phyloP scores from a whole-genome alignment of 2,888 invertebrate genomes.

The Platerodrilus igneus region DNA sequence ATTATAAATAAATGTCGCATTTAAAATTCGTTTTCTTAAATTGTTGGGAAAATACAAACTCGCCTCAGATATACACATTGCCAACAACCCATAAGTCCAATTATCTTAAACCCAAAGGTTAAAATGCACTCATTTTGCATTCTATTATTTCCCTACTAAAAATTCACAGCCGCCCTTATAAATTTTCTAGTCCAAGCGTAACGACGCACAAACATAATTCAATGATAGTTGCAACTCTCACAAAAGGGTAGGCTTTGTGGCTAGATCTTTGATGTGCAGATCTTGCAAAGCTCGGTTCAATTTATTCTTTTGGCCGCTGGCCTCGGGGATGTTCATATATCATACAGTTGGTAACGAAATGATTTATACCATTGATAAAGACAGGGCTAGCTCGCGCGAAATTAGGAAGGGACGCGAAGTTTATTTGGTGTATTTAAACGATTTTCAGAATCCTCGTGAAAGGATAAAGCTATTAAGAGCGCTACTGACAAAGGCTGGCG shows the following conservation, averaged over 20 bases:
- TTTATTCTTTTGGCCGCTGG: slow-evolving; percentile 26
- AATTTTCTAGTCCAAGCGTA: too few species aligned
- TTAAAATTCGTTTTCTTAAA: too few species aligned
- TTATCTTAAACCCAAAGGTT: too few species aligned
- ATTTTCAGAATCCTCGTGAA: slow-evolving; percentile 1
- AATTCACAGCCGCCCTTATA: too few species aligned
- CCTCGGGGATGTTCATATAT: slow-evolving; percentile 22
- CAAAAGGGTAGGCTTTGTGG: slow-evolving; percentile 30
- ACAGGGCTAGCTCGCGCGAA: slow-evolving; percentile 5
- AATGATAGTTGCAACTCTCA: too few species aligned
- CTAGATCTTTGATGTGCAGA: slow-evolving; percentile 25
- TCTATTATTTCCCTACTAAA: too few species aligned
- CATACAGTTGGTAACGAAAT: slow-evolving; percentile 18
- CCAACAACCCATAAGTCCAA: too few species aligned
- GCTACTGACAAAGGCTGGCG: slow-evolving; percentile 7
- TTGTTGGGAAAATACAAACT: too few species aligned
- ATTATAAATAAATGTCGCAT: too few species aligned
- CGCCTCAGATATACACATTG: too few species aligned
- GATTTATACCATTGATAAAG: slow-evolving; percentile 21
- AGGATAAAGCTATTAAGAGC: slow-evolving; percentile 5
- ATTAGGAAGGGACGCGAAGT: slow-evolving; percentile 4
- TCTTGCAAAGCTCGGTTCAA: slow-evolving; percentile 23
- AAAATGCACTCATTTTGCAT: too few species aligned
- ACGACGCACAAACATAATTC: too few species aligned
- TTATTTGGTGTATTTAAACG: slow-evolving; percentile 10